Evolutionary conservation across 53 echinoderm and acorn worm genomes (phyloP).

Genomic region (Echinarachnius parma): DNA sequence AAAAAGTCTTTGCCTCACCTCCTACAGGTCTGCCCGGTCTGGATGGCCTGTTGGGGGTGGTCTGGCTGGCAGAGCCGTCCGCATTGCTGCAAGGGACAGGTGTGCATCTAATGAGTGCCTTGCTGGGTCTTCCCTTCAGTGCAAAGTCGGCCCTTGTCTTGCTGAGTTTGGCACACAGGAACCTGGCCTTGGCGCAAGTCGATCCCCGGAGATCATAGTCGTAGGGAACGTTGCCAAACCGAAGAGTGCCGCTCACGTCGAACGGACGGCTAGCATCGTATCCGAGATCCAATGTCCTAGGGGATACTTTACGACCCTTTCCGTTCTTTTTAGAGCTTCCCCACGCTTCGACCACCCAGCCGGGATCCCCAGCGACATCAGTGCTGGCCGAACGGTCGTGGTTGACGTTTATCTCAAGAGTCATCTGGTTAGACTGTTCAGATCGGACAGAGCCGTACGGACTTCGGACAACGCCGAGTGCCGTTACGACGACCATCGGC

Average conservation of each 20-base stretch:
- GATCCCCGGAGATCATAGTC: not conserved
- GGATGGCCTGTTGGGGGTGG: not conserved
- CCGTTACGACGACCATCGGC: slow-evolving; percentile 5
- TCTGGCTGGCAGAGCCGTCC: not conserved
- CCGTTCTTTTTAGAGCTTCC: slow-evolving; percentile 38
- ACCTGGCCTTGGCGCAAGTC: slow-evolving; percentile 1
- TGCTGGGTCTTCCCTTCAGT: slow-evolving; percentile 26
- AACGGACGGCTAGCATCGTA: not conserved
- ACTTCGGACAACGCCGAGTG: not conserved
- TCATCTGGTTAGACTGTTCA: not conserved
- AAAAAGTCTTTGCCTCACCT: too few species aligned
- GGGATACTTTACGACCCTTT: slow-evolving; percentile 11
- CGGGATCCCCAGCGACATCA: not conserved
- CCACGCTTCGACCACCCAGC: slow-evolving; percentile 21
- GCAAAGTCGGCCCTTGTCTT: slow-evolving; percentile 17
- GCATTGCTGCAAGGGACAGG: not conserved
- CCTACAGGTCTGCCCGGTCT: not conserved
- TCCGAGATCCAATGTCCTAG: not conserved
- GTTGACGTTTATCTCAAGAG: not conserved
- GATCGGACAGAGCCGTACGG: slow-evolving; percentile 2
- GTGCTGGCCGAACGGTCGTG: slow-evolving; percentile 7
- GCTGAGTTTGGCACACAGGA: slow-evolving; percentile 1
- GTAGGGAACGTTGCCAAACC: slow-evolving; percentile 5
- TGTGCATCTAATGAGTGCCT: slow-evolving; percentile 10
- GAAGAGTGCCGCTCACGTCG: not conserved